These are phyloP conservation scores for Zonitis immaculata DNA, from an alignment of 2,888 invertebrate genomes.

Conservation along the genomic window DNA sequence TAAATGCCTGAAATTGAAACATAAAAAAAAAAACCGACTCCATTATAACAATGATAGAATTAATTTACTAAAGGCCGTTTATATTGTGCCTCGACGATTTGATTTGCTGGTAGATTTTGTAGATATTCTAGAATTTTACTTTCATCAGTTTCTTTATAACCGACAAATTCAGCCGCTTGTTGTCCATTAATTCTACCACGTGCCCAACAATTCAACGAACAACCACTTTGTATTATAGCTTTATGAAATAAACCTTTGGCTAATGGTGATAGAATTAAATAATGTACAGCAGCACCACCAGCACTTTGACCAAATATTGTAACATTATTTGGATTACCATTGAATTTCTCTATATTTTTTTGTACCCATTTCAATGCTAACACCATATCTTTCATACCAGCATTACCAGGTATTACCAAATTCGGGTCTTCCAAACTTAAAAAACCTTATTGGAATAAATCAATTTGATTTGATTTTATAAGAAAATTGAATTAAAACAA, in stretches of 20 bases:
- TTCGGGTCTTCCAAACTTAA: conserved; percentile 49
- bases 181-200: conserved; percentile 26
- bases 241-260: conserved; percentile 44
- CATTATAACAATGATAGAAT: background rate
- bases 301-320: conserved; percentile 55
- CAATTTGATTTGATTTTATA: too few relatives aligned
- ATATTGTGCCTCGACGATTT: conserved; percentile 27
- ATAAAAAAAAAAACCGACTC: too few relatives aligned
- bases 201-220: conserved; percentile 33
- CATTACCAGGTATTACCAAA: conserved; percentile 52
- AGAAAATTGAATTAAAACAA: conserved; percentile 8
- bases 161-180: conserved; percentile 28
- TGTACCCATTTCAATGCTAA: conserved; percentile 53
- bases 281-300: conserved; percentile 51
- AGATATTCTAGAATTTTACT: conserved; percentile 32
- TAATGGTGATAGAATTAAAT: conserved; percentile 49
- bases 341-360: conserved; percentile 50
- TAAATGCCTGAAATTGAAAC: conserved; percentile 24
- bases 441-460: conserved; percentile 44
- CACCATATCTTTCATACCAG: conserved; percentile 53
- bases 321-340: conserved; percentile 52
- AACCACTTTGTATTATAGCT: conserved; percentile 39
- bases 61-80: conserved; percentile 28
- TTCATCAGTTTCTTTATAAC: conserved; percentile 33
- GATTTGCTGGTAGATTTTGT: conserved; percentile 26